Base-by-base conservation (phyloP, 2,113 vertebrate species). In the Cyanistes caeruleus region DNA sequence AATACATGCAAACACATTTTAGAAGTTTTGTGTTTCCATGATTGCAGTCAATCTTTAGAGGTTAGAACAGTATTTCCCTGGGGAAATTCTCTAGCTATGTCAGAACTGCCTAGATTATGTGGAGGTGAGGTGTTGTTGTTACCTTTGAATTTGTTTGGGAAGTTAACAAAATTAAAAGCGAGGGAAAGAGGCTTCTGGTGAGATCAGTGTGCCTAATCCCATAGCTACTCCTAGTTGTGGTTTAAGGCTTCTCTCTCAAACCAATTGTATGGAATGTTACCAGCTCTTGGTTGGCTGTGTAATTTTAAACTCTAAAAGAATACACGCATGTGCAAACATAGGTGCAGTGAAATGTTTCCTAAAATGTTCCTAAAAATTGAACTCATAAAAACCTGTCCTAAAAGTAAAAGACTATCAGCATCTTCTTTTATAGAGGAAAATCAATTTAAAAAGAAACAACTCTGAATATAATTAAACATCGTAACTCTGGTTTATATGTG, bases 401-500 rank as follows among this genome's bases (percentile, higher is more conserved):
- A 87, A 95, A 84, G 73, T 85, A 93, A 94, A 59, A 96, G 90
- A 94, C 85, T 78, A 93, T 90, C 89, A 91, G 84, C 77, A 84
- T 77, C 84, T 87, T 95, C 75, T 91, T 95, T 96, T 93, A 90
- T 76, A 74, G 91, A 87, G 55, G 84, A 92, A 95, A 95, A 96
- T 94, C 75, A 88, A 75, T 94, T 96, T 92, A 5, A 92, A 95
- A 91, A 93, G 68, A 93, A 83, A 91, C 77, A 89, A 72, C 85
- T 94, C 74, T 84, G 75, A 73, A 70, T 93, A 72, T 96, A 96
- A 96, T 97, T 96, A 95, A 96, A 77, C 46, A 65, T 87, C 8
- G 0, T 96, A 96, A 95, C 77, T 97, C 85, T 95, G 74, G 62
- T 95, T 97, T 97, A 87, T 93, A 49, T 95, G 76, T 96, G 69